Evolutionary conservation across 64 coral and sea anemone genomes (phyloP).

Genomic region (Montipora sp.): DNA sequence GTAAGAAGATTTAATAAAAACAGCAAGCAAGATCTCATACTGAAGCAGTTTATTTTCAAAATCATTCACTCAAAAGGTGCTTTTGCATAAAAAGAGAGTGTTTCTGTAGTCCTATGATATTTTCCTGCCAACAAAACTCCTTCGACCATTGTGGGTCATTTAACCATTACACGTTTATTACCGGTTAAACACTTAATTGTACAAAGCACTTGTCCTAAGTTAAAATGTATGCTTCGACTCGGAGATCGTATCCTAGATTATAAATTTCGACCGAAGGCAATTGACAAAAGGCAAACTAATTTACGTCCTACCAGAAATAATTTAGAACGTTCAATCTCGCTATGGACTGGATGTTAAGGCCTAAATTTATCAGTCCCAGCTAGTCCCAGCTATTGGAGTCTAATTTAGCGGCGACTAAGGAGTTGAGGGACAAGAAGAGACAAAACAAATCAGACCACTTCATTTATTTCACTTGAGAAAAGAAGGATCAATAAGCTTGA

Average conservation of each 20-base stretch:
- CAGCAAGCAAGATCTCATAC: not conserved
- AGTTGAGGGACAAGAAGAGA: not conserved
- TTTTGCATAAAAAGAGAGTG: not conserved
- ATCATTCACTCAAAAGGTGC: not conserved
- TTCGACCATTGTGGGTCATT: not conserved
- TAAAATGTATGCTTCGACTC: too few species aligned
- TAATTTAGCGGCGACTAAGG: not conserved
- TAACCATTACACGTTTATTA: too few species aligned
- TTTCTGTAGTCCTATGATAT: too few species aligned
- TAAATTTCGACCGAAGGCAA: too few species aligned
- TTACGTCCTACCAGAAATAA: not conserved
- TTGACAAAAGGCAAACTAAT: too few species aligned
- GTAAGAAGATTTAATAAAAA: slow-evolving; percentile 15
- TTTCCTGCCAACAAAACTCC: not conserved
- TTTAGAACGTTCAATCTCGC: not conserved
- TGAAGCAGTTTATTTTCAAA: not conserved
- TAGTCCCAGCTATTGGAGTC: too few species aligned
- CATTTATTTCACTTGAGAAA: not conserved
- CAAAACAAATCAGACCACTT: not conserved
- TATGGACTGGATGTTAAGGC: too few species aligned
- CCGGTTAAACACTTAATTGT: too few species aligned
- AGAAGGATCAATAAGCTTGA: not conserved
- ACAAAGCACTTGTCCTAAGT: too few species aligned
- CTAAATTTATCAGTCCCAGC: too few species aligned
- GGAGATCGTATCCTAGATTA: too few species aligned